Evolutionary conservation across 2,888 invertebrate genomes (phyloP), one percentile per base, ranked within the genome.

Genomic region (Formica aserva): DNA sequence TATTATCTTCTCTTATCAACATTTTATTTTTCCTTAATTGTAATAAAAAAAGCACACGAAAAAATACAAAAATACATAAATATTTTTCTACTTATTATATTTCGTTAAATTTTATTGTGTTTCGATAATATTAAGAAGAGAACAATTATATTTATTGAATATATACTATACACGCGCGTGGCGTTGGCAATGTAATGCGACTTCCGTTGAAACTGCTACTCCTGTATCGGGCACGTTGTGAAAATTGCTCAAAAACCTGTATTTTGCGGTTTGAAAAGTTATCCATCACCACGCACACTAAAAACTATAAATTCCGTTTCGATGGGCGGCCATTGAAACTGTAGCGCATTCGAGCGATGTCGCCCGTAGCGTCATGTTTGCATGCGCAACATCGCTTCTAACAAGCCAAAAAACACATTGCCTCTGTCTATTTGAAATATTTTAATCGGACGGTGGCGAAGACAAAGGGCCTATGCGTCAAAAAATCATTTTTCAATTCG

Each of bases 281-380:
- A 80, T 80, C 78, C 78, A 80, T 80, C 78, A 78, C 72, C 71
- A 71, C 60, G 22, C 45, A 80, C 72, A 80, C 72, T 60, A 80
- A 80, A 80, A 80, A 72, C 78, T 80, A 80, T 80, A 80, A 80
- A 80, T 80, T 80, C 78, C 35, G 35, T 80, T 80, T 80, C 72
- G 60, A 80, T 80, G 32, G 45, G 18, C 60, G 60, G 35, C 78
- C 74, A 72, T 80, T 80, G 78, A 80, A 80, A 80, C 74, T 72
- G 72, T 60, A 72, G 78, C 57, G 78, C 45, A 72, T 72, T 80
- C 78, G 18, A 45, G 74, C 78, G 78, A 72, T 72, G 78, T 80
- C 78, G 78, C 78, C 72, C 15, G 78, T 80, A 80, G 78, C 78
- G 72, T 45, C 13, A 32, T 60, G 78, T 80, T 80, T 80, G 74